Evolutionary conservation across 2,888 invertebrate genomes (phyloP).

Genomic region (Agrochola macilenta): DNA sequence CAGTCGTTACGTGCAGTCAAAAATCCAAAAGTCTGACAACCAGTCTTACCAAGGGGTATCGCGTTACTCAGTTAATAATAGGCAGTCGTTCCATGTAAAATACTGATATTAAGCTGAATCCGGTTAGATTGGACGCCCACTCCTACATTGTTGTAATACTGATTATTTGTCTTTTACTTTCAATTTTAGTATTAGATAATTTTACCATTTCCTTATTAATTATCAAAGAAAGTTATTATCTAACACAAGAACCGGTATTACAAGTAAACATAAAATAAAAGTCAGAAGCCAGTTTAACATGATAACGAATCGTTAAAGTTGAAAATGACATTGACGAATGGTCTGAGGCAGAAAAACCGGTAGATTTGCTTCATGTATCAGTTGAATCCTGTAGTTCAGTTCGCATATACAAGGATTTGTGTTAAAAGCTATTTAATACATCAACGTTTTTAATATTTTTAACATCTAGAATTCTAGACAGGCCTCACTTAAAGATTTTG

Average conservation of each 20-base stretch:
- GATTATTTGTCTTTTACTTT: background rate
- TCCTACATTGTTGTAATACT: background rate
- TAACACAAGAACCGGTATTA: slow-evolving; percentile 35
- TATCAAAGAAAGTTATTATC: slow-evolving; percentile 43
- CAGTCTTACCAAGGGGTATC: no score
- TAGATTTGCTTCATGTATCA: slow-evolving; percentile 29
- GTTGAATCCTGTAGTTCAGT: slow-evolving; percentile 17
- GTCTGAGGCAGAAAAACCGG: slow-evolving; percentile 26
- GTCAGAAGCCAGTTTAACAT: slow-evolving; percentile 19
- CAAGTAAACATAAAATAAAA: slow-evolving; percentile 45
- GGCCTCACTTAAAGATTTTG: background rate
- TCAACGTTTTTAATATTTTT: background rate
- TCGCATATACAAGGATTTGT: slow-evolving; percentile 8
- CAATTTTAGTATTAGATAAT: slow-evolving; percentile 5
- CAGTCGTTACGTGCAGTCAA: no score
- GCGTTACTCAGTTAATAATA: no score
- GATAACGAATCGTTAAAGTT: slow-evolving; percentile 44
- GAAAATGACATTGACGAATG: slow-evolving; percentile 53
- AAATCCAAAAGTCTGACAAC: no score
- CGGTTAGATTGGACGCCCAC: no score
- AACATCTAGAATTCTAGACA: background rate
- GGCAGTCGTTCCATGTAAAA: no score
- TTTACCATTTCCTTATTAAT: slow-evolving; percentile 17
- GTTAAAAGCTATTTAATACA: slow-evolving; percentile 7
- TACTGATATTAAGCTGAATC: no score